Evolutionary conservation across 1,140 invertebrate species (phyloP).

Genomic region (Drosophila burlai): DNA sequence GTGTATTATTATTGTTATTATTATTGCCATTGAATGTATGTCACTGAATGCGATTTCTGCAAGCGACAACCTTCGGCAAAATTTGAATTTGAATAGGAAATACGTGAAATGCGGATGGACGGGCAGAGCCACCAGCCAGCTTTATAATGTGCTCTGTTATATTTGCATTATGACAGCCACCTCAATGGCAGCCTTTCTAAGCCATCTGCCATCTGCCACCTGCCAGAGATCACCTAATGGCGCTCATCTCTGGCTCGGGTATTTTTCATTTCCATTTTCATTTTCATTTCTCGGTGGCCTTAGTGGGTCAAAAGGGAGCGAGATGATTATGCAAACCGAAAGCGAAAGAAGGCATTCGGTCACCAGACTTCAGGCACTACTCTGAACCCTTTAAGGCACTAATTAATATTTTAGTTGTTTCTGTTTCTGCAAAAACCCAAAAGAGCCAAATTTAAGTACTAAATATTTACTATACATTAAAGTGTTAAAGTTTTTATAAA

Average conservation of each 20-base stretch:
- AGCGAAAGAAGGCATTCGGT: constrained; percentile 6
- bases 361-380: neutral
- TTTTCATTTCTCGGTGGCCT: constrained; percentile 45
- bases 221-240: constrained; percentile 36
- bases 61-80: constrained; percentile 45
- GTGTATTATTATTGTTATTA: constrained; percentile 18
- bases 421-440: neutral
- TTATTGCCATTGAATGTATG: constrained; percentile 37
- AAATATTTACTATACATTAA: neutral
- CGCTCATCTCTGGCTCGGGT: constrained; percentile 50
- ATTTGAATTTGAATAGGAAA: constrained; percentile 62
- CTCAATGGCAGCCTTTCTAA: constrained; percentile 57
- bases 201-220: constrained; percentile 1
- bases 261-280: constrained; percentile 63
- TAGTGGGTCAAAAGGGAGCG: constrained; percentile 30
- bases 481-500: neutral
- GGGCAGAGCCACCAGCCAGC: constrained; percentile 4
- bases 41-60: constrained; percentile 47
- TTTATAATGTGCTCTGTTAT: constrained; percentile 56
- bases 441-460: neutral
- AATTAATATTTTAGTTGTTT: neutral
- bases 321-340: constrained; percentile 13
- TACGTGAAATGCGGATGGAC: constrained; percentile 66
- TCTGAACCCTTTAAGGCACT: neutral
- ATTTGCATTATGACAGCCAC: constrained; percentile 61